Conservation (phyloP, 1,140 invertebrate species). For the Rhyacophila brunnea region DNA sequence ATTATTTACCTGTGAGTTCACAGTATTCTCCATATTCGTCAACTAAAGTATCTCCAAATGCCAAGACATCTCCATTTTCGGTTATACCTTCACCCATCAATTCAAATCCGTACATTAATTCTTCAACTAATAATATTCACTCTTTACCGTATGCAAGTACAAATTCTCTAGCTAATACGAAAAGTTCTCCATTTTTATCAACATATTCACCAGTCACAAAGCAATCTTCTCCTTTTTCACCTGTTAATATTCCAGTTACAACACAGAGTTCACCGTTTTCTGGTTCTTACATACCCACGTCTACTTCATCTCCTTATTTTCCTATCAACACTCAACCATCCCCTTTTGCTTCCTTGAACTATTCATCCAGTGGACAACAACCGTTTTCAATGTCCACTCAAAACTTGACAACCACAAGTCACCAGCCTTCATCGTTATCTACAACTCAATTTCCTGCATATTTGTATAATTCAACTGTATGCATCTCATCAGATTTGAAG, state of each 20-base stretch:
- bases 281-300: not conserved
- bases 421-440: not conserved
- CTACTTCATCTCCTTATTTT: not conserved
- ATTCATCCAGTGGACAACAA: too few species aligned
- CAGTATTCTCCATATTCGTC: not conserved
- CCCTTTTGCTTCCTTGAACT: too few species aligned
- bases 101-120: not conserved
- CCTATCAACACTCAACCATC: slow-evolving; percentile 2
- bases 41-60: not conserved
- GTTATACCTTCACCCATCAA: not conserved
- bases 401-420: slow-evolving; percentile 1
- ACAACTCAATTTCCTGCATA: slow-evolving; percentile 12
- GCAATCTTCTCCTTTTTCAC: slow-evolving; percentile 14
- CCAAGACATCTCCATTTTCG: not conserved
- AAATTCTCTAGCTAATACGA: not conserved
- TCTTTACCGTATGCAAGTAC: slow-evolving; percentile 3
- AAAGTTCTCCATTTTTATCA: slow-evolving; percentile 5
- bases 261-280: slow-evolving; percentile 2
- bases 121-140: not conserved
- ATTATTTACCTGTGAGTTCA: not conserved
- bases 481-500: not conserved
- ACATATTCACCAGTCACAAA: slow-evolving; percentile 1
- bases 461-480: slow-evolving; percentile 13
- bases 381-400: too few species aligned
- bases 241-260: not conserved